Conservation (phyloP, 2,113 vertebrate species). For the Albula goreensis region DNA sequence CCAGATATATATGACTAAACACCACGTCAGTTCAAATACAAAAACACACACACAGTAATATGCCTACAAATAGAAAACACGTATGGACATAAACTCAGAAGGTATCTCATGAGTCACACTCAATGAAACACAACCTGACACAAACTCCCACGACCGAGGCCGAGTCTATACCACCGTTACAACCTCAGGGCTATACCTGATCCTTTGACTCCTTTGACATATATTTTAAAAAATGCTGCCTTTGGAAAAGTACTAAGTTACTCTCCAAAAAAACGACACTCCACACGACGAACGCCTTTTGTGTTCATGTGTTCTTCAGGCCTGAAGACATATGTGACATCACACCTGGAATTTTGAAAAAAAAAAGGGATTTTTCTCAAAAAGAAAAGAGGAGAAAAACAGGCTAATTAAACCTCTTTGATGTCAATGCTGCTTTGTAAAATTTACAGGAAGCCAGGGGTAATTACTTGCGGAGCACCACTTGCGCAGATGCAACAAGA, state of each 20-base stretch:
- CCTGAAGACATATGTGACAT: conserved; percentile 22
- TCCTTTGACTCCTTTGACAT: conserved; percentile 43
- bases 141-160: background rate
- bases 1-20: background rate
- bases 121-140: background rate
- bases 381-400: background rate
- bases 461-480: conserved; percentile 50
- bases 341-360: conserved; percentile 5
- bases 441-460: conserved; percentile 51
- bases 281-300: conserved; percentile 36
- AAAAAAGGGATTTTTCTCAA: background rate
- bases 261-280: conserved; percentile 38
- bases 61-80: background rate
- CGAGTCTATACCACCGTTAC: conserved; percentile 20
- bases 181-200: conserved; percentile 45
- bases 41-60: conserved; percentile 10
- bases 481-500: conserved; percentile 27
- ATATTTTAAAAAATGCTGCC: conserved; percentile 30
- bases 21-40: background rate
- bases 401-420: conserved; percentile 45
- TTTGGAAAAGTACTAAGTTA: conserved; percentile 55
- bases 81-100: too few relatives aligned
- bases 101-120: background rate
- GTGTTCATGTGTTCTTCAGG: conserved; percentile 47
- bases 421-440: conserved; percentile 45